Evolutionary conservation across 2,113 vertebrate genomes (phyloP), one percentile per base, ranked within the genome.

Genomic region (Chaenocephalus aceratus): DNA sequence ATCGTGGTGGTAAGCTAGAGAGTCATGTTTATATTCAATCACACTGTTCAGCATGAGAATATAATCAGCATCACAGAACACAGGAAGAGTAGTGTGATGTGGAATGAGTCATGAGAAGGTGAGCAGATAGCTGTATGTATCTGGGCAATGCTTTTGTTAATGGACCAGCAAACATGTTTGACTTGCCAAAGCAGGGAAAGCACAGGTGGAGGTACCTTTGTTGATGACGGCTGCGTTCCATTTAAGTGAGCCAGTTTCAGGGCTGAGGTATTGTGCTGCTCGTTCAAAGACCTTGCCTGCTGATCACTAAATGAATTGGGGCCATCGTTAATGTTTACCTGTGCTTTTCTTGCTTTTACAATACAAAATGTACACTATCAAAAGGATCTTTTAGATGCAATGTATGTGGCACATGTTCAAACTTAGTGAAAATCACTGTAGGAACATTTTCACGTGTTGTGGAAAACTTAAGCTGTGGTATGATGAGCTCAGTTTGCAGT

Each of bases 21-120:
- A 92, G 87, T 80, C 87, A 58, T 73, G 88, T 89, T 94, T 94
- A 94, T 94, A 94, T 93, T 94, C 92, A 44, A 44, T 93, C 92
- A 93, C 91, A 91, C 90, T 65, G 79, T 85, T 75, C 86, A 92
- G 88, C 89, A 92, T 92, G 89, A 92, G 92, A 94, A 94, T 94
- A 94, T 94, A 94, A 94, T 92, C 93, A 89, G 90, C 92, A 93
- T 94, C 92, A 93, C 93, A 93, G 90, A 92, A 93, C 93, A 91
- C 86, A 86, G 86, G 83, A 89, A 86, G 45, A 78, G 93, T 90
- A 93, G 91, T 92, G 93, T 93, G 93, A 93, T 94, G 91, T 86
- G 75, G 79, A 87, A 86, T 83, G 89, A 73, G 81, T 78, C 80
- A 91, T 92, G 91, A 86, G 15, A 70, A 84, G 68, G 83, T n/a